Conservation (phyloP, 2,888 invertebrate genomes). For the Listrodromus nycthemerus region DNA sequence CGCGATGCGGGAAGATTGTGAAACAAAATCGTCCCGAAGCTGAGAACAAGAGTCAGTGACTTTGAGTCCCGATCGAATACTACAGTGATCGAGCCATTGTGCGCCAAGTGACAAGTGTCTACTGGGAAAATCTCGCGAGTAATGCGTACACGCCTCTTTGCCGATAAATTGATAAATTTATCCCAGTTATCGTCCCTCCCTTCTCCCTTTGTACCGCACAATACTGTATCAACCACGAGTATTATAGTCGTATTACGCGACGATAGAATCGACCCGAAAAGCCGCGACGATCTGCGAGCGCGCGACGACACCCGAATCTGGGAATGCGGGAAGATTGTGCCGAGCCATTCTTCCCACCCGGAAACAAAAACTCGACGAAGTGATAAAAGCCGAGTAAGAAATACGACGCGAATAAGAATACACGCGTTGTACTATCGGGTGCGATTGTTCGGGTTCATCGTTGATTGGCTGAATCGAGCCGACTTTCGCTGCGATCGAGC, state of each 20-base stretch:
- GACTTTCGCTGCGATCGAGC: slow-evolving; percentile 11
- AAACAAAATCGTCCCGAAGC: too few relatives aligned
- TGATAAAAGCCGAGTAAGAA: slow-evolving; percentile 14
- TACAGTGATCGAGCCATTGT: neutral
- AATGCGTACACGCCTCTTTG: neutral
- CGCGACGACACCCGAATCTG: slow-evolving; percentile 19
- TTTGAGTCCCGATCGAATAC: too few relatives aligned
- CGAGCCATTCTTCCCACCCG: slow-evolving; percentile 30
- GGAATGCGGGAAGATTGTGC: slow-evolving; percentile 66
- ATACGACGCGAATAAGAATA: slow-evolving; percentile 33
- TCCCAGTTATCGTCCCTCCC: slow-evolving; percentile 19
- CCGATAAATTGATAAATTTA: slow-evolving; percentile 22
- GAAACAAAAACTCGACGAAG: slow-evolving; percentile 50
- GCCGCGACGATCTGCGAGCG: slow-evolving; percentile 48
- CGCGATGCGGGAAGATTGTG: too few relatives aligned
- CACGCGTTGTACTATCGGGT: slow-evolving; percentile 5
- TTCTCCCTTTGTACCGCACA: neutral
- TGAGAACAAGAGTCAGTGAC: too few relatives aligned
- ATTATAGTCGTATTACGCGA: slow-evolving; percentile 37
- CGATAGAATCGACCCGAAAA: neutral
- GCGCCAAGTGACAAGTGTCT: neutral
- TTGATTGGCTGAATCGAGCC: slow-evolving; percentile 10
- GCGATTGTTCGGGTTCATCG: slow-evolving; percentile 49
- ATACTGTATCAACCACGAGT: neutral
- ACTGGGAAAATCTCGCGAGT: neutral